These are phyloP conservation scores for Nebria ingens DNA, from an alignment of 1,140 invertebrate species.

Conservation along the genomic window DNA sequence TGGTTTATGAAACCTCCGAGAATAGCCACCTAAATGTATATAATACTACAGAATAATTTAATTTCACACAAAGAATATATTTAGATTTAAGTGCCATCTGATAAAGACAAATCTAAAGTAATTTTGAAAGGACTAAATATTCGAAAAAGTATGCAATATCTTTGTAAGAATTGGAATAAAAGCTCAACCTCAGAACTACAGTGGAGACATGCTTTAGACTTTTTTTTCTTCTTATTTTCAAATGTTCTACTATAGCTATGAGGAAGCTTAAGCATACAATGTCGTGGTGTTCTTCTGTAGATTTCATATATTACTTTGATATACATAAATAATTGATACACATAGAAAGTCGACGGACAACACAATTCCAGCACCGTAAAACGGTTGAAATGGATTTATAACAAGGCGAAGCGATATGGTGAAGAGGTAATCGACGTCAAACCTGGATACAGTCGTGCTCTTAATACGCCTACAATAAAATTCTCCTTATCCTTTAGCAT, in stretches of 20 bases:
- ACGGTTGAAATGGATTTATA: neutral
- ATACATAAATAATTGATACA: slow-evolving; percentile 11
- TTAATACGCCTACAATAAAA: slow-evolving; percentile 27
- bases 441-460: slow-evolving; percentile 28
- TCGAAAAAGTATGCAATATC: too few species aligned
- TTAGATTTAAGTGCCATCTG: neutral
- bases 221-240: too few species aligned
- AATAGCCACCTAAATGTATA: neutral
- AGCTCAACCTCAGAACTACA: too few species aligned
- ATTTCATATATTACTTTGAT: too few species aligned
- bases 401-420: neutral
- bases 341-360: slow-evolving; percentile 8
- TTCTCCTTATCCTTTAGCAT: slow-evolving; percentile 26
- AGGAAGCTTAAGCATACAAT: too few species aligned
- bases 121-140: too few species aligned
- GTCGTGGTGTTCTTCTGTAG: too few species aligned
- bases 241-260: too few species aligned
- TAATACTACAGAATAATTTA: neutral
- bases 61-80: slow-evolving; percentile 3
- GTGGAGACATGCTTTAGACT: too few species aligned
- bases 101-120: too few species aligned
- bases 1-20: neutral
- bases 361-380: neutral
- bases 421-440: slow-evolving; percentile 15
- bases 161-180: too few species aligned